phyloP scores from a whole-genome alignment of 2,888 invertebrate genomes.

The Tigriopus californicus region DNA sequence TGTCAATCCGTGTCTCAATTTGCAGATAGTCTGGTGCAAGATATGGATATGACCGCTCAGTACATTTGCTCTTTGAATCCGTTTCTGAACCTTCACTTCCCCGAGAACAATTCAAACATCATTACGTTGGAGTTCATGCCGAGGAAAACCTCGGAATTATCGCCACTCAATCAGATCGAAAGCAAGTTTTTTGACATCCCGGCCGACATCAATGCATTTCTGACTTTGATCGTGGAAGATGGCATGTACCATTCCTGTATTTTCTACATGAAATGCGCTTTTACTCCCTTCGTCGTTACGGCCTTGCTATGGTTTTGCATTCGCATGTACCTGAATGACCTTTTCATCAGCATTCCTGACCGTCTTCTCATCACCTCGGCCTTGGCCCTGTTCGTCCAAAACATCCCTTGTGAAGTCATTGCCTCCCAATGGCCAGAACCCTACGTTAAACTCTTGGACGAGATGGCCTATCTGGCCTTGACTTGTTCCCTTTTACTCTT shows the following conservation, averaged over 20 bases:
- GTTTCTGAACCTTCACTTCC: background rate
- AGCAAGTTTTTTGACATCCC: too few species aligned
- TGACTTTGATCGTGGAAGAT: background rate
- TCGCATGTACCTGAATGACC: constrained; percentile 11
- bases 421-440: background rate
- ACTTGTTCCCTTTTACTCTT: background rate
- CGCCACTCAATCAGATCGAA: too few species aligned
- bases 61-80: background rate
- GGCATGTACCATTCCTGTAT: background rate
- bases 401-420: constrained; percentile 9
- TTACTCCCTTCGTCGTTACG: background rate
- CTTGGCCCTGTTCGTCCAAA: background rate
- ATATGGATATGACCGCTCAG: background rate
- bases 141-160: too few species aligned
- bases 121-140: background rate
- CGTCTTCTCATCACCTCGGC: constrained; percentile 1
- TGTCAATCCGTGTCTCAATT: too few species aligned
- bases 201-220: too few species aligned
- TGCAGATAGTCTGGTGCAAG: too few species aligned
- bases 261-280: constrained; percentile 14
- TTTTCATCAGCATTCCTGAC: constrained; percentile 12
- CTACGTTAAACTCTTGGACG: constrained; percentile 7
- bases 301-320: background rate
- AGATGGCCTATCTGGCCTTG: background rate
- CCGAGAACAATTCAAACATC: background rate